phyloP scores from a whole-genome alignment of 37 sponge, comb jelly and placozoan species.

The Tethya wilhelma region DNA sequence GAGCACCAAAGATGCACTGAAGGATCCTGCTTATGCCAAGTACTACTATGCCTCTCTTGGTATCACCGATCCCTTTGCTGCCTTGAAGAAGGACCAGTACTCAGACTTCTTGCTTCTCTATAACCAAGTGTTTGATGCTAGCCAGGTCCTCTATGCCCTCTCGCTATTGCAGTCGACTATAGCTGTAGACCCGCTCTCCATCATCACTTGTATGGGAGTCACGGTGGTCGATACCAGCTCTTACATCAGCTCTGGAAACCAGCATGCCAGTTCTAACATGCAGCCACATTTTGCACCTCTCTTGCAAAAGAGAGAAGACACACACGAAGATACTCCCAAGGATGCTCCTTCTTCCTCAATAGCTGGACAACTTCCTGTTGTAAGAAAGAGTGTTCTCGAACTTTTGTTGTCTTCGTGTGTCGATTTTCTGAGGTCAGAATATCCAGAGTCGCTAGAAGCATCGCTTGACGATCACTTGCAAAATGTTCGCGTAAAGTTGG shows the following conservation, averaged over 20 bases:
- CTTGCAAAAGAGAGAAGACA: background rate
- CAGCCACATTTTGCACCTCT: background rate
- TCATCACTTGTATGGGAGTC: slow-evolving; percentile 4
- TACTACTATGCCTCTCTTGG: slow-evolving; percentile 40
- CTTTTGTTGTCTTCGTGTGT: slow-evolving; percentile 24
- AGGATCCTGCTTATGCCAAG: slow-evolving; percentile 25
- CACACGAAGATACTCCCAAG: background rate
- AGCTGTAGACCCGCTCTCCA: background rate
- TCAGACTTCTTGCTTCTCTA: slow-evolving; percentile 2
- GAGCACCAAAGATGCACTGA: slow-evolving; percentile 5
- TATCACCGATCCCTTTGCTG: background rate
- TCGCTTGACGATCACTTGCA: slow-evolving; percentile 4
- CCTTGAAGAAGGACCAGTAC: slow-evolving; percentile 10
- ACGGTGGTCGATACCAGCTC: slow-evolving; percentile 4
- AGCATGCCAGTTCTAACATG: background rate
- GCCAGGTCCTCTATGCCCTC: slow-evolving; percentile 49
- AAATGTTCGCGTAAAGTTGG: slow-evolving; percentile 26
- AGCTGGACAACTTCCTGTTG: background rate
- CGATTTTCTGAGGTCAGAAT: slow-evolving; percentile 32
- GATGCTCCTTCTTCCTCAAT: background rate
- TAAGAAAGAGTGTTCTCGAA: slow-evolving; percentile 59
- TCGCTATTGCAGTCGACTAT: slow-evolving; percentile 18
- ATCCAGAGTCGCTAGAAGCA: slow-evolving; percentile 31
- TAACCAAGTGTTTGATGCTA: slow-evolving; percentile 40
- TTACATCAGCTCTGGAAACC: background rate